Percentiles rank a stretch among this genome's conserved stretches.
Evolutionary conservation across 2,888 invertebrate species (phyloP).

Genomic region (Parnassius glacialis): DNA sequence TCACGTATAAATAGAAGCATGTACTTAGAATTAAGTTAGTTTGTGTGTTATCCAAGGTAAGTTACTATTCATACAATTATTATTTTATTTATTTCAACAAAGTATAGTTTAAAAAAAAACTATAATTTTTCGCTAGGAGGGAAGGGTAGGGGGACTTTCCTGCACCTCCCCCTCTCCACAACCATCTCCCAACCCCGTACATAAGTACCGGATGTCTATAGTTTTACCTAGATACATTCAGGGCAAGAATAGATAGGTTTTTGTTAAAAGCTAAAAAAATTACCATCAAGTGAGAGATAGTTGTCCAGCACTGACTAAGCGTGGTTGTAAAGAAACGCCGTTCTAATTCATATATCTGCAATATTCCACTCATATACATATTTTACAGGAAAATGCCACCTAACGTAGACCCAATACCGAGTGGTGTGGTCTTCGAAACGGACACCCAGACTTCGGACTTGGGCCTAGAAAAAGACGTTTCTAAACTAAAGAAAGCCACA

Average conservation of each 20-base stretch:
- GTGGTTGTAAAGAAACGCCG: background rate
- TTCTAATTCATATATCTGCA: background rate
- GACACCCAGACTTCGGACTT: conserved; percentile 84
- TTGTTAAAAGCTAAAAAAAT: too few relatives aligned
- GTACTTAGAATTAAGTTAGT: conserved; percentile 5
- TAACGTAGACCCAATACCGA: conserved; percentile 71
- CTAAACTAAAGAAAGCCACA: conserved; percentile 73
- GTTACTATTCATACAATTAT: conserved; percentile 1
- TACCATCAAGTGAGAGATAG: too few relatives aligned
- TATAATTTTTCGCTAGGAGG: too few relatives aligned
- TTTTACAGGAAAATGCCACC: conserved; percentile 74
- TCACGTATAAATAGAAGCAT: conserved; percentile 15
- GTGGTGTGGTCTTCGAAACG: conserved; percentile 83
- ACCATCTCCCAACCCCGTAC: too few relatives aligned
- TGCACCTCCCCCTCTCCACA: too few relatives aligned
- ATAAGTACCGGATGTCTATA: too few relatives aligned
- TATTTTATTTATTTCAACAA: too few relatives aligned
- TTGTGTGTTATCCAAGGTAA: conserved; percentile 3
- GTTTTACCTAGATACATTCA: too few relatives aligned
- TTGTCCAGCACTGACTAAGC: too few relatives aligned
- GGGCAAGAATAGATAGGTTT: too few relatives aligned
- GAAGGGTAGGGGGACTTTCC: too few relatives aligned
- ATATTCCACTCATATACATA: conserved; percentile 8
- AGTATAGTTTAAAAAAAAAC: background rate
- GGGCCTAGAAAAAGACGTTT: conserved; percentile 80